phyloP scores from a whole-genome alignment of 1,140 invertebrate genomes.

The Rhopalosiphum maidis region DNA sequence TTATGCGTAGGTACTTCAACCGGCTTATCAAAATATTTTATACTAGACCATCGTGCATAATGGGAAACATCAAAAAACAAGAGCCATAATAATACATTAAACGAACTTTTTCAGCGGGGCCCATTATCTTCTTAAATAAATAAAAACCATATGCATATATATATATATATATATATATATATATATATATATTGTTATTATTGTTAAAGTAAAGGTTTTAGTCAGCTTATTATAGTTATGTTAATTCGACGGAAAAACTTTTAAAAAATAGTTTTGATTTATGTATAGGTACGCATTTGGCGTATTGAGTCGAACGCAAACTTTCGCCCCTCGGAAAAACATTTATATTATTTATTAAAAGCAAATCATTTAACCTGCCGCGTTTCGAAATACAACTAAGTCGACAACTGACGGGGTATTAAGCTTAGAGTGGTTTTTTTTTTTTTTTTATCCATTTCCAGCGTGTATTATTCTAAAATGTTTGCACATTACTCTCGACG shows the following conservation, averaged over 20 bases:
- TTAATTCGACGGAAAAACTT: not conserved
- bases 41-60: not conserved
- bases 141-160: no score
- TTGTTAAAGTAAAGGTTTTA: not conserved
- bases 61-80: not conserved
- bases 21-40: not conserved
- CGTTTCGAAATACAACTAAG: not conserved
- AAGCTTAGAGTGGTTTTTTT: not conserved
- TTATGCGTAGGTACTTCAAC: not conserved
- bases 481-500: not conserved
- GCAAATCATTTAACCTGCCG: conserved; percentile 31
- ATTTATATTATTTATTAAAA: conserved; percentile 35
- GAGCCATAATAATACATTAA: not conserved
- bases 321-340: not conserved
- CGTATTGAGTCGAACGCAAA: not conserved
- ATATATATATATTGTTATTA: not conserved
- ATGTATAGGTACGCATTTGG: not conserved
- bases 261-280: conserved; percentile 28
- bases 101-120: not conserved
- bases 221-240: not conserved
- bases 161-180: no score
- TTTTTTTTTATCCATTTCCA: not conserved
- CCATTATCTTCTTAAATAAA: not conserved
- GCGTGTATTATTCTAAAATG: conserved; percentile 22
- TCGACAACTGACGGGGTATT: conserved; percentile 10